Evolutionary conservation across 2,797 vertebrate species (phyloP).

Genomic region (Falco cherrug): DNA sequence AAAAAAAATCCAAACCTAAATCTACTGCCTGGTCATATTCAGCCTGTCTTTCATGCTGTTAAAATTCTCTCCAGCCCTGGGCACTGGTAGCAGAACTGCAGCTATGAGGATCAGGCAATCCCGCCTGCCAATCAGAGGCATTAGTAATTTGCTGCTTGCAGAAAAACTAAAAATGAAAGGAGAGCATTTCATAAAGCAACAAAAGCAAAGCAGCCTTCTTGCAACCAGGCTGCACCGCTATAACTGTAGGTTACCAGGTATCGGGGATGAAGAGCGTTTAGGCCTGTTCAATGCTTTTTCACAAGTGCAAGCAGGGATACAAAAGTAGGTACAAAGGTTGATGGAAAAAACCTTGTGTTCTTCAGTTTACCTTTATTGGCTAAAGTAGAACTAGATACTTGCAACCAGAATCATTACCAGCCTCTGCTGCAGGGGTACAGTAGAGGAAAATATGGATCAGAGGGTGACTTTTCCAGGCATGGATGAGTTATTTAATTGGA

Average conservation of each 20-base stretch:
- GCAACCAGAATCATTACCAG: neutral
- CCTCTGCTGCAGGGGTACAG: neutral
- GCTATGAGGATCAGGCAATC: neutral
- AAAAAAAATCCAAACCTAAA: neutral
- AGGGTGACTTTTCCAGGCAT: neutral
- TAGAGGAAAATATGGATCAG: neutral
- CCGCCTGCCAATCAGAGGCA: neutral
- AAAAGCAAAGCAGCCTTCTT: neutral
- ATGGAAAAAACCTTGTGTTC: neutral
- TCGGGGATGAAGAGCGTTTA: neutral
- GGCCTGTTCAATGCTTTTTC: neutral
- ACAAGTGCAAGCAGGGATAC: neutral
- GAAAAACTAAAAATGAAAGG: conserved; percentile 7
- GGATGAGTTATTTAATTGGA: neutral
- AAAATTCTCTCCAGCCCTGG: neutral
- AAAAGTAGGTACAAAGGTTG: neutral
- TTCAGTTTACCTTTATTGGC: neutral
- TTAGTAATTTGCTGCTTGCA: neutral
- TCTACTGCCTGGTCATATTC: neutral
- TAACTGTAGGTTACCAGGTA: neutral
- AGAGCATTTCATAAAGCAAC: neutral
- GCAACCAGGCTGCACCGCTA: neutral
- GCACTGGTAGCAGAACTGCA: neutral
- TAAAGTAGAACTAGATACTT: neutral
- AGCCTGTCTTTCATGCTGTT: neutral